Evolutionary conservation across 2,797 vertebrate genomes (phyloP), one percentile per base, ranked within the genome.

Genomic region (Columba guinea): DNA sequence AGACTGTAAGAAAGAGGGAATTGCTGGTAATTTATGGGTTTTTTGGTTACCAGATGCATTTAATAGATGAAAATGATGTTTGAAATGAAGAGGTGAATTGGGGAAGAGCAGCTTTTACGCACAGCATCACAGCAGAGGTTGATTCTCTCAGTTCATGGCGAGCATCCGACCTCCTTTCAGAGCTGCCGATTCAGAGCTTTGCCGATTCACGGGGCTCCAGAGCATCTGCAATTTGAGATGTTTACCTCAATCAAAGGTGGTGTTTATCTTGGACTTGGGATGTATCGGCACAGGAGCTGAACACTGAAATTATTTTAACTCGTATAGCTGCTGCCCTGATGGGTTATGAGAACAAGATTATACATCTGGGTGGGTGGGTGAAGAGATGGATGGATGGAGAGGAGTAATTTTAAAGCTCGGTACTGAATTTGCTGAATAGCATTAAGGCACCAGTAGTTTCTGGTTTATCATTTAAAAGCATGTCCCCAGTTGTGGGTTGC

Each of bases 131-230:
- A 55, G 53, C 30, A 51, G 56, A 69, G n/a, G 23, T 46, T 55
- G 44, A 55, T 68, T 75, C 35, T 64, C 30, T 60, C 11, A 23
- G 49, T 68, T 60, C 59, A 46, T 0, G 0, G 39, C 0, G 0
- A 84, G 34, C 34, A 89, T 62, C 37, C 48, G 58, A 11, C 32
- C 26, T 4, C 1, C 1, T 67, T 70, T 81, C 41, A 55, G 82
- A 75, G 27, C 34, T 70, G 67, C 32, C 37, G 30, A 3, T 48
- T 9, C n/a, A 52, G 77, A 55, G 32, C 52, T 90, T 70, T 86
- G 55, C 27, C 2, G 7, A 24, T 39, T 58, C 21, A n/a, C 55
- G 34, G 51, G 32, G 58, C 37, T 93, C 39, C 10, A 4, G 65
- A 73, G 15, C 48, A 55, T 59, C 58, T 67, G 5, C 62, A 77